Base-by-base conservation (phyloP, 2,797 vertebrate species). In the Gymnothorax javanicus region DNA sequence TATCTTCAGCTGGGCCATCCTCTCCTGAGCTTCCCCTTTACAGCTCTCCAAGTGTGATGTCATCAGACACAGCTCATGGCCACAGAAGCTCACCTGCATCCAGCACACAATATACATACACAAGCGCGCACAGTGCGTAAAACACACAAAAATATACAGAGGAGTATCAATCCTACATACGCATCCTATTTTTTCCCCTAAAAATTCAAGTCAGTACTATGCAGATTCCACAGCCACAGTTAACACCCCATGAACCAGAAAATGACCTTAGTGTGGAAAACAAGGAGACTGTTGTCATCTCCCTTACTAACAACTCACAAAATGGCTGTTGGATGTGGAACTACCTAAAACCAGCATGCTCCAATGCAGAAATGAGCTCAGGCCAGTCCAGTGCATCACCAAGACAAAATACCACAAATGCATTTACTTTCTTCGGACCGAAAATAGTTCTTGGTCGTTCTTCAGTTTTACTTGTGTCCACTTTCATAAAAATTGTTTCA, bases 11-110 rank as follows among this genome's bases (percentile, higher is more conserved):
- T 99, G 98, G 33, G 95, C 97, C 88, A 96, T 90, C 9, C 98
- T 95, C 91, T 99, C 97, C n/a, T 87, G 50, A 0, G 96, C 90
- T 7, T 98, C 96, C 15, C 90, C 87, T 92, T 95, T 99, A 88
- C 97, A 99, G 93, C 99, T 99, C 90, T 99, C 98, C 85, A 99
- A 92, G 92, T 99, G 98, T 15, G 98, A 99, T 0, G 97, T 99
- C 97, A 99, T 98, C 88, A 99, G 94, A 86, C 94, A 97, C 67
- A 99, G 82, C 83, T 97, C 97, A 88, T 95, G 96, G 57, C 95
- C 96, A 75, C 91, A 95, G 75, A 99, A 87, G 52, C 84, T 96
- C 84, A 96, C 97, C 98, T 99, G 90, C 27, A 52, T 0, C 85
- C 77, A 81, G 8, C 20, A 23, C 86, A 91, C 85, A 82, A 67